Evolutionary conservation across 2,888 invertebrate species (phyloP), one percentile per base, ranked within the genome.

Genomic region (Diadromus collaris): DNA sequence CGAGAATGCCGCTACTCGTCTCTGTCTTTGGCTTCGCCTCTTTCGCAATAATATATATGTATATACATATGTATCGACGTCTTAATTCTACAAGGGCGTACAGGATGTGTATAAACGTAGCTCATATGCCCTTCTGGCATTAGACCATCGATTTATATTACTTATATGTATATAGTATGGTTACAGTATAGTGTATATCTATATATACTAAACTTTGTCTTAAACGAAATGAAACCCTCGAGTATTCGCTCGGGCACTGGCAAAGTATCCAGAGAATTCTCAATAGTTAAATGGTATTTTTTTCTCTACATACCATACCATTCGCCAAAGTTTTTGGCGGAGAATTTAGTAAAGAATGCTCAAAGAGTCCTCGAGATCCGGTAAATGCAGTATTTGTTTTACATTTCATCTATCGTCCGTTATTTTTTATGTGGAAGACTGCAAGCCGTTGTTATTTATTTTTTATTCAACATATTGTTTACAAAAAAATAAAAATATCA

Each of bases 181-280:
- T n/a, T n/a, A n/a, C n/a, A n/a, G n/a, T n/a, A n/a, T n/a, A n/a
- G n/a, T n/a, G n/a, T n/a, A n/a, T 32, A 32, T 5, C 3, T 34
- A 19, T 44, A 60, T 60, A 46, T 69, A 54, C 51, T 27, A 72
- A 64, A 72, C 63, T 64, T 72, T 44, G 13, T 6, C 9, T 27
- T 6, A 16, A 19, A 54, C 21, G 71, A 64, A 41, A 72, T 72
- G 32, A 64, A 71, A 63, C 60, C 51, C 32, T 34, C n/a, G 51
- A 74, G 29, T 75, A 60, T 61, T 48, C 41, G 61, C 51, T 29
- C n/a, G n/a, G 32, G 3, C 32, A 21, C 41, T 67, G 41, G 10
- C 58, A 10, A 10, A 34, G 6, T 34, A 16, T 48, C 32, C 13
- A 16, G 32, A 70, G 24, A 32, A 21, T 60, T 60, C 44, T 34